Percentiles rank a stretch among this genome's conserved stretches.
These are phyloP conservation scores for Cettia cetti DNA, from an alignment of 2,113 vertebrate genomes.

Conservation along the genomic window DNA sequence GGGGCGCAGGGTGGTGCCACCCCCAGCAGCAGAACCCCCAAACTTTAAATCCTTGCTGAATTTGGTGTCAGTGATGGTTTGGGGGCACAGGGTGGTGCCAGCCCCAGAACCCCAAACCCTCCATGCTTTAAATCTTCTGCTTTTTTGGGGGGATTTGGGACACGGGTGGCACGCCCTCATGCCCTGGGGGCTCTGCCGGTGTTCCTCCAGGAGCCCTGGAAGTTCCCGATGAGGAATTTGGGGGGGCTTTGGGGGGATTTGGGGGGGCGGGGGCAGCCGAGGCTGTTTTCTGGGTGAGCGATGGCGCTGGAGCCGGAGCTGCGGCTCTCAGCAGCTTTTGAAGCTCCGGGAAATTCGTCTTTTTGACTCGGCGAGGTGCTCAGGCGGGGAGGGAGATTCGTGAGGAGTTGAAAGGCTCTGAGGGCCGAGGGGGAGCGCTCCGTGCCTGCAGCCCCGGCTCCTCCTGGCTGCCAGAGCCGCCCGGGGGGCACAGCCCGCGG, in stretches of 20 bases:
- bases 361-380: slow-evolving; percentile 10
- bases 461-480: background rate
- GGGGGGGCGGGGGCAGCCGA: background rate
- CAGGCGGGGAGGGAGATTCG: background rate
- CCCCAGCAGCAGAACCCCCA: too few relatives aligned
- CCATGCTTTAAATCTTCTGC: too few relatives aligned
- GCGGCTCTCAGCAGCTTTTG: slow-evolving; percentile 33
- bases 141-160: too few relatives aligned
- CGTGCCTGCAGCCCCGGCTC: background rate
- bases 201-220: rapidly evolving
- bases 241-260: background rate
- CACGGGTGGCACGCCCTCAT: too few relatives aligned
- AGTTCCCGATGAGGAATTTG: rapidly evolving
- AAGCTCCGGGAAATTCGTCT: slow-evolving; percentile 39
- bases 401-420: background rate
- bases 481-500: background rate
- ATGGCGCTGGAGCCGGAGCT: background rate
- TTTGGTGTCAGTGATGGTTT: too few relatives aligned
- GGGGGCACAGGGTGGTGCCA: too few relatives aligned
- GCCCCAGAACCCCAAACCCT: too few relatives aligned
- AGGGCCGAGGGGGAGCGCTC: background rate
- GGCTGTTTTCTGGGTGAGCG: background rate
- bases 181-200: too few relatives aligned
- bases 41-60: too few relatives aligned
- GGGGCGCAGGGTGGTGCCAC: too few relatives aligned